Conservation (phyloP, 2,797 vertebrate genomes). For the Pseudochaenichthys georgianus region DNA sequence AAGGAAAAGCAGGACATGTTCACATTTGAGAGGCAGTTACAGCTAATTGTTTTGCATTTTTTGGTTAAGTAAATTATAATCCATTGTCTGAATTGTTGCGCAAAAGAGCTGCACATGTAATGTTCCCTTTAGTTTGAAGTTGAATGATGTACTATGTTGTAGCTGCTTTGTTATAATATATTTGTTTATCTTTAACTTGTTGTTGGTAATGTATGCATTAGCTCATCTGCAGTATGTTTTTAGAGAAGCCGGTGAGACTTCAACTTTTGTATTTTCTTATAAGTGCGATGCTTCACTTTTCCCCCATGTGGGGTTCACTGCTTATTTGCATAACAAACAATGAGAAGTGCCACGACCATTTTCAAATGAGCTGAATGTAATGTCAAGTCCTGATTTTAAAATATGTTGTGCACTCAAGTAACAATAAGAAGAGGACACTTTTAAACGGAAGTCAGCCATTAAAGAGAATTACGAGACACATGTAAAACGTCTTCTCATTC, state of each 20-base stretch:
- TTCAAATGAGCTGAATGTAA: neutral
- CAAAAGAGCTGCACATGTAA: neutral
- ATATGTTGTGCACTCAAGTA: slow-evolving; percentile 27
- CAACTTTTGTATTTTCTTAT: slow-evolving; percentile 4
- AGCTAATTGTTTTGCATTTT: neutral
- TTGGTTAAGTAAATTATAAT: no score
- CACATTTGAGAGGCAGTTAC: neutral
- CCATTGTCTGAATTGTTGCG: no score
- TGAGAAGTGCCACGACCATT: slow-evolving; percentile 6
- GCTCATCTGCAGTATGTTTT: neutral
- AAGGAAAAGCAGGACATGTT: neutral
- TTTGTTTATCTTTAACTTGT: neutral
- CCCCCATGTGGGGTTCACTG: slow-evolving; percentile 13
- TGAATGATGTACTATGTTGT: neutral
- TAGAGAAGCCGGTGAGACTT: neutral
- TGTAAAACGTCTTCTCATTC: slow-evolving; percentile 35
- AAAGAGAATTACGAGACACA: slow-evolving; percentile 25
- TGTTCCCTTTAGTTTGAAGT: neutral
- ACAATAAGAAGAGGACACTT: neutral
- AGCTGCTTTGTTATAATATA: neutral
- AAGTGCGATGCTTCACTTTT: neutral
- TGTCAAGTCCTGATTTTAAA: slow-evolving; percentile 15
- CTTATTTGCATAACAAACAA: slow-evolving; percentile 15
- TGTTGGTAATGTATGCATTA: neutral
- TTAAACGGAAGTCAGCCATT: slow-evolving; percentile 23